Evolutionary conservation across 2,888 invertebrate genomes (phyloP).

Genomic region (Morpho helenor): DNA sequence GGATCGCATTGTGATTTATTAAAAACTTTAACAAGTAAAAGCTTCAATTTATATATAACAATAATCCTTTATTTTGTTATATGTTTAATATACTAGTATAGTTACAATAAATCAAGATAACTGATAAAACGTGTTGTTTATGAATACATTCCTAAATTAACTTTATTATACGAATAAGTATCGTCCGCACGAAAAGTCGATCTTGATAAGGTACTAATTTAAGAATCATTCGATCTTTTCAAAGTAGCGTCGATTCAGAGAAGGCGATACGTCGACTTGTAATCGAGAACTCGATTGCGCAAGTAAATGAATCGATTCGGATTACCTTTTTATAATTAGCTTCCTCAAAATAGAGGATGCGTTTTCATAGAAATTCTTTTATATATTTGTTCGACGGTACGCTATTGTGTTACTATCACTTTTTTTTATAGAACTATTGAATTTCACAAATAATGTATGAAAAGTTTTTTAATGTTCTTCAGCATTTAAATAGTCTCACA

Average conservation of each 20-base stretch:
- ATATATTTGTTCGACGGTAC: slow-evolving; percentile 39
- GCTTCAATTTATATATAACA: neutral
- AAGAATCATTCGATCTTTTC: slow-evolving; percentile 35
- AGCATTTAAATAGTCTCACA: too few species aligned
- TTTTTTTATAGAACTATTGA: neutral
- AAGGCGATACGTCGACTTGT: slow-evolving; percentile 57
- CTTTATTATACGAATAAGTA: slow-evolving; percentile 26
- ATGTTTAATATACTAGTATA: neutral
- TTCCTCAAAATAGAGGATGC: slow-evolving; percentile 53
- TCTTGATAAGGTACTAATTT: slow-evolving; percentile 40
- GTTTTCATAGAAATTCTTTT: slow-evolving; percentile 50
- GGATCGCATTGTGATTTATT: neutral
- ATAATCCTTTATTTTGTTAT: slow-evolving; percentile 19
- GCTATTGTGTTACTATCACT: slow-evolving; percentile 37
- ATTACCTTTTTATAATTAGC: slow-evolving; percentile 65
- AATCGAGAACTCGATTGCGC: slow-evolving; percentile 64
- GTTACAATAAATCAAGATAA: slow-evolving; percentile 17
- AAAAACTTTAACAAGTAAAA: neutral
- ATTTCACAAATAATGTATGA: neutral
- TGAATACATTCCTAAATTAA: slow-evolving; percentile 20
- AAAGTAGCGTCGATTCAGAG: slow-evolving; percentile 27
- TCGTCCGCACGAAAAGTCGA: slow-evolving; percentile 25
- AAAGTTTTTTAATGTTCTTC: too few species aligned
- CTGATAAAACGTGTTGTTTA: slow-evolving; percentile 14
- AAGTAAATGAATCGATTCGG: slow-evolving; percentile 66